Percentiles rank a stretch among this genome's conserved stretches.
Evolutionary conservation across 2,113 vertebrate species (phyloP).

Genomic region (Athene noctua): DNA sequence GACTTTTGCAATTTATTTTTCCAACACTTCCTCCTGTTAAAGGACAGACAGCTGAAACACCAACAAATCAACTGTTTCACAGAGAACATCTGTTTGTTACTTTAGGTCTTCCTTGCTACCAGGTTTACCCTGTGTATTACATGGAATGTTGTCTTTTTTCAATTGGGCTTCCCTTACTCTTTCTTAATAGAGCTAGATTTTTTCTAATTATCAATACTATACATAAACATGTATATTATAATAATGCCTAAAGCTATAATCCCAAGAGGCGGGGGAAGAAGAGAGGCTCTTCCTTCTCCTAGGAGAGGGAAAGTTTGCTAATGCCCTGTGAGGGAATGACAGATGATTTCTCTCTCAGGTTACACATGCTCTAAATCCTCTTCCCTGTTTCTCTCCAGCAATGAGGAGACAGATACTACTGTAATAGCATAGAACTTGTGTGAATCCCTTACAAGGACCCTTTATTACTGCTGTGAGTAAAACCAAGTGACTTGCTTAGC

Average conservation of each 20-base stretch:
- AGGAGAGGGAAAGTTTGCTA: conserved; percentile 5
- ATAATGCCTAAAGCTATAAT: not conserved
- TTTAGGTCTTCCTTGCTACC: not conserved
- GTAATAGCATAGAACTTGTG: not conserved
- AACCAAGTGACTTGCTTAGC: not conserved
- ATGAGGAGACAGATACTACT: conserved; percentile 23
- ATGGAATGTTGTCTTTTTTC: not conserved
- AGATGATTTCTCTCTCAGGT: conserved; percentile 39
- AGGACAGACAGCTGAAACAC: not conserved
- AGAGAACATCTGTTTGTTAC: not conserved
- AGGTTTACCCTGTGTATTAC: not conserved
- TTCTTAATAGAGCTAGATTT: not conserved
- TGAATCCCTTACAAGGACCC: not conserved
- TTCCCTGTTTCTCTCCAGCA: not conserved
- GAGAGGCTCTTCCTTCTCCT: not conserved
- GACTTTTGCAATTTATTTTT: not conserved
- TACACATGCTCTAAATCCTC: conserved; percentile 6
- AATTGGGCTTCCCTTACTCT: not conserved
- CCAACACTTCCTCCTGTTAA: not conserved
- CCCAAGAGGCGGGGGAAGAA: not conserved
- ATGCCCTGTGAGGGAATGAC: not conserved
- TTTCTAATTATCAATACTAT: not conserved
- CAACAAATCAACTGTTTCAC: not conserved
- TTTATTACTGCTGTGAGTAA: not conserved
- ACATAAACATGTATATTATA: not conserved